Base-by-base conservation (phyloP, 2,797 vertebrate species). In the Apogon talboti region DNA sequence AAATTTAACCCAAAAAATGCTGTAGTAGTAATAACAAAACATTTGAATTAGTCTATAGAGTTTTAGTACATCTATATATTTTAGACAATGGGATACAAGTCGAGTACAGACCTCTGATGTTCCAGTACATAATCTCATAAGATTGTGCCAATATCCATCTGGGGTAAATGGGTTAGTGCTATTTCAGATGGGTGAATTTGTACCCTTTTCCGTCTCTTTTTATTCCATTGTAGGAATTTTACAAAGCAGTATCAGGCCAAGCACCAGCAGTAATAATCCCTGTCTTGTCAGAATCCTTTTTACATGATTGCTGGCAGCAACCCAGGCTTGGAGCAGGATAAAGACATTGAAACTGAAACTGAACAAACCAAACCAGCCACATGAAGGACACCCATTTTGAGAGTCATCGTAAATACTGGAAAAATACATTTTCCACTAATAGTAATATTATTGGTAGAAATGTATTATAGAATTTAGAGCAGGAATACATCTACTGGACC, bases 221-320 rank as follows among this genome's bases (percentile, higher is more conserved):
- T 42, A 2, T 71, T 51, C 43, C n/a, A 60, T 62, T 73, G 28
- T 69, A 11, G 50, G 57, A 53, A 11, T 78, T 69, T 75, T 61
- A 16, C 47, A 53, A 82, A 75, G 15, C 21, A 50, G 49, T 61
- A 53, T 79, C 33, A 74, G 50, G 57, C 73, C 53, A 52, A 66
- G 67, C 43, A 45, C 40, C 55, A 71, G 66, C 74, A 42, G 49
- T 67, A 53, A 66, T 81, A 81, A 83, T 80, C 69, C 76, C 33
- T 24, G 55, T 79, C 59, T 67, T 19, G 70, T 81, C 55, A 59
- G 52, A 70, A 71, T 68, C 64, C 64, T 75, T 89, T 87, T 79
- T 75, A 74, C 44, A 53, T 76, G 77, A 88, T 87, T 84, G 57
- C 48, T 78, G 58, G 78, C 61, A 28, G 46, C 18, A 46, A 57